A percentile compares a stretch with the other conserved stretches of the same genome.
phyloP scores from a whole-genome alignment of 2,113 vertebrate genomes.

The Phaethon lepturus region DNA sequence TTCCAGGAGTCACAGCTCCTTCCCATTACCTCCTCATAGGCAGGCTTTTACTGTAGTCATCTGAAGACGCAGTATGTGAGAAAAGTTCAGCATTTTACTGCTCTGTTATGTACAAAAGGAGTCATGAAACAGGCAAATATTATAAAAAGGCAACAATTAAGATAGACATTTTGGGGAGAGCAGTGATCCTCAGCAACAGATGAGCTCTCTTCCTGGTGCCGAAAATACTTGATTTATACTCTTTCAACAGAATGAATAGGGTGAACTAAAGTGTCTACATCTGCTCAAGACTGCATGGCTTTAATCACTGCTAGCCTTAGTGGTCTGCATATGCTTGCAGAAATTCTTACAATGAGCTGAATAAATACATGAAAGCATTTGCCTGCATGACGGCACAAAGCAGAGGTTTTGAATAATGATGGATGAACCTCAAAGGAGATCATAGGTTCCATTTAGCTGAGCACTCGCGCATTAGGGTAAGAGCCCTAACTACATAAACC shows the following conservation, averaged over 20 bases:
- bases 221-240: constrained; percentile 42
- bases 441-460: constrained; percentile 53
- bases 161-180: constrained; percentile 1
- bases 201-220: constrained; percentile 19
- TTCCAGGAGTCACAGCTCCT: neutral
- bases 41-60: neutral
- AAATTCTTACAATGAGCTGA: constrained; percentile 53
- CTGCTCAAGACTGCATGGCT: constrained; percentile 51
- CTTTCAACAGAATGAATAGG: constrained; percentile 13
- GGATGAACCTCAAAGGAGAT: constrained; percentile 45
- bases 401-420: constrained; percentile 49
- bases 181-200: constrained; percentile 2
- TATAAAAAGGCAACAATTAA: constrained; percentile 28
- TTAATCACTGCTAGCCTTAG: constrained; percentile 59
- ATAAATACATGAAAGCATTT: constrained; percentile 58
- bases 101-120: neutral
- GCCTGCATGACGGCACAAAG: neutral
- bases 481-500: constrained; percentile 19
- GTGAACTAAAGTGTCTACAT: constrained; percentile 50
- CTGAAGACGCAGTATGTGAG: neutral
- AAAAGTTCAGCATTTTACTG: neutral
- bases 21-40: neutral
- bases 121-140: neutral
- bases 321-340: constrained; percentile 53
- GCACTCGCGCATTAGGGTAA: neutral